Evolutionary conservation across 2,113 vertebrate genomes (phyloP), one percentile per base, ranked within the genome.

Genomic region (Vimba vimba): DNA sequence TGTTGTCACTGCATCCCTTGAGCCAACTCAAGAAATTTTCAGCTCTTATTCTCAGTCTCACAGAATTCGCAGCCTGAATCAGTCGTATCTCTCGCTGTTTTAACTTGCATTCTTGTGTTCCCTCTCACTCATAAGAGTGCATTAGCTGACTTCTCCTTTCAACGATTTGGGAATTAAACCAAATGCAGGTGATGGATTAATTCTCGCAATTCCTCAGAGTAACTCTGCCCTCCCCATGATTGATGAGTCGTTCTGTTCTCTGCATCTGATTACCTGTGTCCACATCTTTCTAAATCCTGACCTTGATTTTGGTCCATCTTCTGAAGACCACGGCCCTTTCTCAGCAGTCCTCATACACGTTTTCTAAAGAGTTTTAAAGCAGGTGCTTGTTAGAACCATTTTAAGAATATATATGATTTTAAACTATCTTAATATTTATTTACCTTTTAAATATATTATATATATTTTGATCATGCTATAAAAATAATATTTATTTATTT

Each of bases 141-240:
- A 76, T 89, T 76, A 69, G 87, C 68, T 39, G 27, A 79, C 59
- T 43, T 68, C 50, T 66, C 17, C 11, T 39, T 21, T 36, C 19
- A 77, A 36, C 47, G 39, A 83, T 84, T 83, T 36, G 76, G 60
- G 83, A 83, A 81, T 86, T 79, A 87, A 59, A 79, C 39, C 5
- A 33, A 64, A 79, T 59, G 50, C 25, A 39, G 79, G 36, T 89
- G 82, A 89, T 88, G 88, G 87, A 85, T 89, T 90, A 88, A 85
- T 82, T 87, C 85, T 66, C 47, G 17, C 50, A 73, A 69, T 43
- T 79, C 87, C 87, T 82, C 10, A 43, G 80, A 85, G 74, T 39
- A 57, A 36, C 36, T 23, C 87, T 60, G 4, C 33, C 36, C 60
- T 77, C 79, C 21, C 23, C 3, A 59, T 64, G 84, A 88, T 78